These are phyloP conservation scores for Arctopsyche grandis DNA, from an alignment of 1,140 invertebrate genomes.

Conservation along the genomic window DNA sequence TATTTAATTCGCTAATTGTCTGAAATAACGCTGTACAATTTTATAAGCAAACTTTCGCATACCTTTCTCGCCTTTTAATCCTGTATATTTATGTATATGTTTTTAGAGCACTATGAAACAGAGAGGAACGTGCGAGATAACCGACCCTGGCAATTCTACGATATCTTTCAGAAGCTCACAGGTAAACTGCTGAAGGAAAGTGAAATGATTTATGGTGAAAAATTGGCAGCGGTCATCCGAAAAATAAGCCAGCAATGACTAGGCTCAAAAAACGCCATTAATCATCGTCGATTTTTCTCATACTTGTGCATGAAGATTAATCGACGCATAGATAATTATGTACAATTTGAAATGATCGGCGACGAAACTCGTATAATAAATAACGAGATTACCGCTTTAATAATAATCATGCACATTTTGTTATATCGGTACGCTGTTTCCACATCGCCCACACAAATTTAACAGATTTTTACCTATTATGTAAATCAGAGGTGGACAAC, in stretches of 20 bases:
- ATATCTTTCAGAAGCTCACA: neutral
- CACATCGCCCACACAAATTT: neutral
- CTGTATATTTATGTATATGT: too few species aligned
- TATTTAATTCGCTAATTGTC: conserved; percentile 7
- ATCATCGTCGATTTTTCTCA: neutral
- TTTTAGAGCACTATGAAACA: neutral
- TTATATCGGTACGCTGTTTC: neutral
- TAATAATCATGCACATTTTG: too few species aligned
- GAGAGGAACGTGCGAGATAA: neutral
- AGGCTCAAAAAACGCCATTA: conserved; percentile 7
- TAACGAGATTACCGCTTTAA: conserved; percentile 7
- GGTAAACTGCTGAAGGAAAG: neutral
- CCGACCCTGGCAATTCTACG: neutral
- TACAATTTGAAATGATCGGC: conserved; percentile 6
- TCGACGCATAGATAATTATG: conserved; percentile 6
- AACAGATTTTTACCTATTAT: too few species aligned
- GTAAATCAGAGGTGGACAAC: too few species aligned
- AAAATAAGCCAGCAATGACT: conserved; percentile 19
- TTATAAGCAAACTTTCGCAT: too few species aligned
- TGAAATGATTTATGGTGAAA: conserved; percentile 15
- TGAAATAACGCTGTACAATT: neutral
- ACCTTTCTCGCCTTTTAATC: too few species aligned
- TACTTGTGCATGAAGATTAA: neutral
- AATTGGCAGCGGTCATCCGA: conserved; percentile 31
- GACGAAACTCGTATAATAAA: neutral